phyloP scores from a whole-genome alignment of 2,888 invertebrate genomes.

The Leistus spinibarbis region DNA sequence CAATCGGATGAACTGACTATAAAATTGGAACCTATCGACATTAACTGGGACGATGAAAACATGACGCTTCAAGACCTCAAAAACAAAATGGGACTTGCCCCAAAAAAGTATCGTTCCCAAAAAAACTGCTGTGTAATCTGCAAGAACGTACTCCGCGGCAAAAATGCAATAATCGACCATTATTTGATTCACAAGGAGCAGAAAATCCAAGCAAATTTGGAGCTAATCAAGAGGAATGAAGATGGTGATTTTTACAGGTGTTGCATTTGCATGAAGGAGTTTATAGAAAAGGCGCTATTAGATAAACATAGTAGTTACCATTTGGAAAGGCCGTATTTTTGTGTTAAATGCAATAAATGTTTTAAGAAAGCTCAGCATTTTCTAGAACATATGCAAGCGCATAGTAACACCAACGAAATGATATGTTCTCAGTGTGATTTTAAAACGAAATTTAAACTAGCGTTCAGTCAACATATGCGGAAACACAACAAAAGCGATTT shows the following conservation, averaged over 20 bases:
- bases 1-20: slow-evolving; percentile 31
- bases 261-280: slow-evolving; percentile 35
- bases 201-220: slow-evolving; percentile 27
- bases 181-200: slow-evolving; percentile 29
- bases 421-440: slow-evolving; percentile 36
- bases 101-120: slow-evolving; percentile 2
- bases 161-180: slow-evolving; percentile 22
- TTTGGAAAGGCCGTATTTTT: slow-evolving; percentile 41
- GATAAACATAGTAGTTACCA: slow-evolving; percentile 31
- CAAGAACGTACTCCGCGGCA: slow-evolving; percentile 20
- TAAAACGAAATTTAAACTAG: slow-evolving; percentile 35
- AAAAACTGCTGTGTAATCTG: slow-evolving; percentile 23
- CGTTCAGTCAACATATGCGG: slow-evolving; percentile 32
- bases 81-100: slow-evolving; percentile 19
- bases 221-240: slow-evolving; percentile 18
- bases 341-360: slow-evolving; percentile 49
- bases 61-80: slow-evolving; percentile 20
- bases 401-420: slow-evolving; percentile 39
- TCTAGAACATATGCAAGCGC: slow-evolving; percentile 50
- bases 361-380: slow-evolving; percentile 52
- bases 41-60: slow-evolving; percentile 33
- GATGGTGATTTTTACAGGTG: slow-evolving; percentile 24
- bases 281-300: slow-evolving; percentile 8
- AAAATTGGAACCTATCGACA: slow-evolving; percentile 31
- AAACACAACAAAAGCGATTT: slow-evolving; percentile 20